These are phyloP conservation scores for Drosophila lacertosa DNA, from an alignment of 1,140 invertebrate genomes.

Conservation along the genomic window DNA sequence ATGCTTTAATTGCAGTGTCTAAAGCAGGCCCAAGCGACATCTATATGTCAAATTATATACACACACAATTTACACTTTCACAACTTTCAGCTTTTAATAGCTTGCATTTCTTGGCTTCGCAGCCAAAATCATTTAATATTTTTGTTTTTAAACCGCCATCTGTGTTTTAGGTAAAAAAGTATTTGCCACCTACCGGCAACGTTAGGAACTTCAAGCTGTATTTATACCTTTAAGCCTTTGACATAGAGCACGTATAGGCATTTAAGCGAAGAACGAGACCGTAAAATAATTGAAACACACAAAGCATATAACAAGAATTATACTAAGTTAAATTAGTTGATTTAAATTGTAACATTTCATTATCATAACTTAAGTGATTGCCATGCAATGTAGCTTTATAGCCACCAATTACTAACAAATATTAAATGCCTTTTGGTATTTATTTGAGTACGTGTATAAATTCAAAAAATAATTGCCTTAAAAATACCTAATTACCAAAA, in stretches of 20 bases:
- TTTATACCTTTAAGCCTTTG: constrained; percentile 8
- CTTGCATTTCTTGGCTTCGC: too few species aligned
- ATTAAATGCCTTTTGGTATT: background rate
- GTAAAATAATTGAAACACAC: background rate
- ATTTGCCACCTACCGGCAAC: too few species aligned
- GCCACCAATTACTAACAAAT: background rate
- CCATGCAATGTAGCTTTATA: too few species aligned
- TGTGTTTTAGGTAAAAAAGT: background rate
- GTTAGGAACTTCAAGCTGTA: background rate
- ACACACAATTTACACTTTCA: background rate
- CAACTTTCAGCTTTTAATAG: background rate
- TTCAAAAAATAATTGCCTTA: background rate
- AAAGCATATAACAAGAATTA: background rate
- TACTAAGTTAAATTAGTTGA: background rate
- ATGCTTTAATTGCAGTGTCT: too few species aligned
- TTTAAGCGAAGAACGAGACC: background rate
- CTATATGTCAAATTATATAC: too few species aligned
- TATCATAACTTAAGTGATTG: too few species aligned
- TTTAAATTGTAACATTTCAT: background rate
- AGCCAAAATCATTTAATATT: background rate
- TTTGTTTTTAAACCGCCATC: constrained; percentile 3
- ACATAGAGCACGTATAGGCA: too few species aligned
- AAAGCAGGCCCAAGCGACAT: too few species aligned
- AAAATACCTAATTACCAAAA: constrained; percentile 15
- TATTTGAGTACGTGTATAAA: background rate